These are phyloP conservation scores for Limnephilus lunatus DNA, from an alignment of 2,888 invertebrate genomes.

Conservation along the genomic window DNA sequence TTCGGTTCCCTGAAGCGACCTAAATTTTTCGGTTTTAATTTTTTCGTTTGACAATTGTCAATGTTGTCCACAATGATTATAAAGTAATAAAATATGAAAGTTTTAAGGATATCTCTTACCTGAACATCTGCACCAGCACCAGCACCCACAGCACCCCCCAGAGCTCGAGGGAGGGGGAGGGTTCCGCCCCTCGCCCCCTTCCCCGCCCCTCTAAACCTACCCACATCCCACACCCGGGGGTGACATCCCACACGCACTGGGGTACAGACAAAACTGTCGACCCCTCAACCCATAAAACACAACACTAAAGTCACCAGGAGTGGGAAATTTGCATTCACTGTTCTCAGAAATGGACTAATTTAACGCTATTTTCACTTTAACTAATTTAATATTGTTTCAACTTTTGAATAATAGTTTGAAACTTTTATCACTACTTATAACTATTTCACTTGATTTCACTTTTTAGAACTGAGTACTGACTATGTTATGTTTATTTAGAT, in stretches of 20 bases:
- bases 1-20: no score
- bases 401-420: not conserved
- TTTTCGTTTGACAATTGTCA: no score
- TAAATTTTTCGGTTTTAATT: no score
- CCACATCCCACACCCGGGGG: conserved; percentile 5
- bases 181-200: not conserved
- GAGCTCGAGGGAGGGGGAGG: conserved; percentile 4
- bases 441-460: not conserved
- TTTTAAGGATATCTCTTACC: not conserved
- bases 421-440: not conserved
- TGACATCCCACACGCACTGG: not conserved
- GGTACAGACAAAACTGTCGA: not conserved
- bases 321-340: not conserved
- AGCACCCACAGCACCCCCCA: not conserved
- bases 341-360: not conserved
- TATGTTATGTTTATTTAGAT: not conserved
- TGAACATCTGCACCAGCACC: not conserved
- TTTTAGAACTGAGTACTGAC: no score
- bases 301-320: not conserved
- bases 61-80: no score
- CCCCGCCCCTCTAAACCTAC: not conserved
- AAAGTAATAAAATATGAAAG: no score
- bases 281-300: not conserved
- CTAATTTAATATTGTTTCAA: no score
- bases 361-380: not conserved